Conservation (phyloP, 2,113 vertebrate genomes). For the Maccullochella peelii region DNA sequence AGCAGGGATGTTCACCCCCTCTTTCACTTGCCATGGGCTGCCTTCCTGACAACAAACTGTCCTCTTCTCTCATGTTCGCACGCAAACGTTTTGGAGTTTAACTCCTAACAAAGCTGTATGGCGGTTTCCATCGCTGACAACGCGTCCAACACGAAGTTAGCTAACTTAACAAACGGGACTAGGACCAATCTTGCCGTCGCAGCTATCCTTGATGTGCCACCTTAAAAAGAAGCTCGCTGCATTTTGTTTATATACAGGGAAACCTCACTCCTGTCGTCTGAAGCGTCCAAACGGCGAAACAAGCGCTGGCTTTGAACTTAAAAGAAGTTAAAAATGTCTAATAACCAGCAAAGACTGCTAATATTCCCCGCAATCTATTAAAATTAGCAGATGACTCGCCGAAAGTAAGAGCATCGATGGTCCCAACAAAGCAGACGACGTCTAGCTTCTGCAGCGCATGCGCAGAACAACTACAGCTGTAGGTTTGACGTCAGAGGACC, state of each 20-base stretch:
- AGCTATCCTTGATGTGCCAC: constrained; percentile 65
- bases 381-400: background rate
- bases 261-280: constrained; percentile 34
- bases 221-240: constrained; percentile 77
- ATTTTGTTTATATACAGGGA: constrained; percentile 83
- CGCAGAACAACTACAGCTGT: constrained; percentile 56
- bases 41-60: constrained; percentile 76
- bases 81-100: constrained; percentile 36
- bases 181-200: background rate
- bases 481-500: constrained; percentile 65
- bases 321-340: background rate
- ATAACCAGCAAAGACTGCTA: accelerated
- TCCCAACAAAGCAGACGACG: constrained; percentile 71
- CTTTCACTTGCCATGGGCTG: constrained; percentile 84
- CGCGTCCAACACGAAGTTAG: constrained; percentile 17
- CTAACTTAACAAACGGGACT: constrained; percentile 11
- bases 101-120: constrained; percentile 51
- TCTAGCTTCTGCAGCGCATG: constrained; percentile 70
- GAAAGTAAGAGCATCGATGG: constrained; percentile 49
- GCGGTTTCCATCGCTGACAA: constrained; percentile 50
- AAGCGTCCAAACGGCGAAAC: constrained; percentile 5
- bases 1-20: constrained; percentile 78
- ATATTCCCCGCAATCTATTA: background rate
- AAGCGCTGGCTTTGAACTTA: background rate
- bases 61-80: constrained; percentile 85